phyloP scores from a whole-genome alignment of 53 echinoderm and acorn worm genomes.

The Temnopleurus reevesii region DNA sequence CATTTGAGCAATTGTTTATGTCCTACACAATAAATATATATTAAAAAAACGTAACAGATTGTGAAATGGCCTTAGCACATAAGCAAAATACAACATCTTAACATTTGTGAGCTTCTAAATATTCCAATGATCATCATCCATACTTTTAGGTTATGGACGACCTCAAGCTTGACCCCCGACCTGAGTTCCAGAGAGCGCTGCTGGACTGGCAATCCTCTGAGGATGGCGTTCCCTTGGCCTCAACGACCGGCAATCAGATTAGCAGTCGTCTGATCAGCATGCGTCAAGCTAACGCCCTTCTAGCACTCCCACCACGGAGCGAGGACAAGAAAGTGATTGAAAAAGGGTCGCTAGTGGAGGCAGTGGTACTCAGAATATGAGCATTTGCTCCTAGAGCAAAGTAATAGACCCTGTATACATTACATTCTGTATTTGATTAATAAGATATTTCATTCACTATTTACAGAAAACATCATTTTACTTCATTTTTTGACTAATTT shows the following conservation, averaged over 20 bases:
- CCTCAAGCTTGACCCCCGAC: constrained; percentile 81
- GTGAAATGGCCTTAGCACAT: too few species aligned
- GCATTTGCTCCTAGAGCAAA: background rate
- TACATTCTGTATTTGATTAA: background rate
- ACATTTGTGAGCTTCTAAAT: too few species aligned
- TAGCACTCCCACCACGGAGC: constrained; percentile 69
- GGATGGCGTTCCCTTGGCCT: constrained; percentile 74
- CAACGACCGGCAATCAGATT: constrained; percentile 85
- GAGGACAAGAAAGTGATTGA: constrained; percentile 26
- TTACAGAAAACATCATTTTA: too few species aligned
- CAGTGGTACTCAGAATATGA: constrained; percentile 41
- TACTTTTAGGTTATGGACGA: constrained; percentile 66
- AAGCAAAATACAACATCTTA: too few species aligned
- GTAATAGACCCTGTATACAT: background rate
- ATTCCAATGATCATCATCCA: background rate
- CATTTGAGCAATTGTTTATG: too few species aligned
- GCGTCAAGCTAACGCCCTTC: constrained; percentile 79
- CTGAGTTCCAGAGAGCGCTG: constrained; percentile 86
- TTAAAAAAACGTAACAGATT: too few species aligned
- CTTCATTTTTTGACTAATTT: too few species aligned
- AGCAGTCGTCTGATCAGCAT: constrained; percentile 96
- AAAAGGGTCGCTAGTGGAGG: constrained; percentile 42
- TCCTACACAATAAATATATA: too few species aligned
- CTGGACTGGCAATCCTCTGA: constrained; percentile 70
- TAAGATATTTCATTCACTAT: background rate